phyloP scores from a whole-genome alignment of 2,797 vertebrate genomes.

The Eidolon dupreanum region DNA sequence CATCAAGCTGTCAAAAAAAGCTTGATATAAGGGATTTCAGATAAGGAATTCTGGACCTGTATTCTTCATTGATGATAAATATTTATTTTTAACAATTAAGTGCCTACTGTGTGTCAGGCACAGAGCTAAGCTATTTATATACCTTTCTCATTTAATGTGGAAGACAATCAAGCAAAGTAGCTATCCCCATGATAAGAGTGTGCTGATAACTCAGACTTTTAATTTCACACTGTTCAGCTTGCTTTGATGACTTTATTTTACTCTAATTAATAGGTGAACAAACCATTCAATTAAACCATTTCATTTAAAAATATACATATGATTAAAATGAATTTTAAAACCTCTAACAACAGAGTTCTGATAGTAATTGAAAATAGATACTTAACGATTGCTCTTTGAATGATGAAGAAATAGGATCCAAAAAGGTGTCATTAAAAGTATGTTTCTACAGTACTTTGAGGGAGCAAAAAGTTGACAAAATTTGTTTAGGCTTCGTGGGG shows the following conservation, averaged over 20 bases:
- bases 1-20: neutral
- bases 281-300: neutral
- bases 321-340: constrained; percentile 42
- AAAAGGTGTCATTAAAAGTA: neutral
- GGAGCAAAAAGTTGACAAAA: neutral
- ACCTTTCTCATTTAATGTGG: neutral
- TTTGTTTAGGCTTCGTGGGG: neutral
- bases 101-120: neutral
- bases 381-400: neutral
- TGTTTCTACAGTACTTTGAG: neutral
- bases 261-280: neutral
- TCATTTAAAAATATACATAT: neutral
- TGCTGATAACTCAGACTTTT: neutral
- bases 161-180: neutral
- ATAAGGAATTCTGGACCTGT: neutral
- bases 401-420: neutral
- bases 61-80: constrained; percentile 27
- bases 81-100: neutral
- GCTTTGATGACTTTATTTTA: neutral
- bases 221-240: constrained; percentile 28
- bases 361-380: neutral
- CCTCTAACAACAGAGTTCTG: neutral
- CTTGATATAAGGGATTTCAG: neutral
- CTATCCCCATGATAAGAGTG: neutral
- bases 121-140: neutral